Evolutionary conservation across 2,113 vertebrate genomes (phyloP), one percentile per base, ranked within the genome.

Genomic region (Rafetus swinhoei): DNA sequence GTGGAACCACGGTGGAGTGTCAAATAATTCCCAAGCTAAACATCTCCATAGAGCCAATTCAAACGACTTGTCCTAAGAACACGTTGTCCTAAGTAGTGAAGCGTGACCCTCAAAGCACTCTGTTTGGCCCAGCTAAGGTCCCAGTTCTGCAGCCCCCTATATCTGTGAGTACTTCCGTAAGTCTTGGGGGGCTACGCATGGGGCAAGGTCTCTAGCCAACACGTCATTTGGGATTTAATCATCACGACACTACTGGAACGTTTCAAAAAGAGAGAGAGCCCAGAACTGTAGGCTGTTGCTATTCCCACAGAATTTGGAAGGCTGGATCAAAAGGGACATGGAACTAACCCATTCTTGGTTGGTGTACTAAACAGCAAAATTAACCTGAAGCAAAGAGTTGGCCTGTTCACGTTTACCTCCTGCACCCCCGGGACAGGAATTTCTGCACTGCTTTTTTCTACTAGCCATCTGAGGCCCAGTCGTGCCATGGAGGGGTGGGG

Each of bases 81-180:
- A n/a, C 62, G 62, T 45, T 32, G 84, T 87, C 87, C 85, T 21
- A 12, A 45, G 7, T 39, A 32, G 84, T 0, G 45, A 80, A 82
- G 55, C 0, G 1, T 2, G 50, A 87, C n/a, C 85, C 89, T 2
- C 56, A 79, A 86, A 81, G 53, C 22, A 79, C 4, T 77, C 59
- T 22, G 16, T 35, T 76, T 19, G 52, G 84, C 57, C 90, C 29
- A 54, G 0, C 39, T 85, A 82, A 85, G 57, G 84, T 81, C 96
- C 92, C 86, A 62, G 0, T 21, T 7, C 0, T 12, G 81, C 90
- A 35, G 45, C 2, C 0, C 16, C 0, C 1, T 15, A 0, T 1
- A 9, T 32, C 3, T 1, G 32, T 24, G n/a, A 35, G 57, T 54
- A 0, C 2, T 39, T 6, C 74, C 39, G 25, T 10, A 25, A 76